Evolutionary conservation across 2,113 vertebrate genomes (phyloP), one percentile per base, ranked within the genome.

Genomic region (Cervus canadensis): DNA sequence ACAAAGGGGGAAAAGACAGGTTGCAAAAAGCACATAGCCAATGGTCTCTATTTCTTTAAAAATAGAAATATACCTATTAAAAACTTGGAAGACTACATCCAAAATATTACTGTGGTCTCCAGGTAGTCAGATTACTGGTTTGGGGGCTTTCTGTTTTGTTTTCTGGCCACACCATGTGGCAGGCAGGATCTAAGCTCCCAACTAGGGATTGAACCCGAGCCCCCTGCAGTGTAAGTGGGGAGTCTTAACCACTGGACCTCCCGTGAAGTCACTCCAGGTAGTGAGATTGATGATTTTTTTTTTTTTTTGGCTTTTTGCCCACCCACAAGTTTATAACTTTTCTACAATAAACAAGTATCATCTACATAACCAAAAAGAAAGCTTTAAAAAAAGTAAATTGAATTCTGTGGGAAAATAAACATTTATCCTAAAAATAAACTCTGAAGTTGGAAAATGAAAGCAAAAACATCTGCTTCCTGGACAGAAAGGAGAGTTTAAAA

Each of bases 391-490:
- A 98, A 96, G 81, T 94, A 97, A 97, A 97, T 94, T 89, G 82
- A 94, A 97, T 96, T 97, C 96, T 97, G 86, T 97, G 97, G 97
- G 97, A 97, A 98, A 98, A 97, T 94, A 98, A 98, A 97, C 86
- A 97, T 97, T 88, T 92, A 92, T 71, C 92, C 98, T 97, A 97
- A 98, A 98, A 98, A 97, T 98, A 98, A 82, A 64, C 89, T 81
- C 95, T 62, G 21, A 78, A 94, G 96, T 96, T 98, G 91, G 94
- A 97, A 97, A 98, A 95, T 26, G 94, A 98, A 98, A 98, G 97
- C 93, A 96, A 96, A 98, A 97, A 94, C 95, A 97, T 93, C 96
- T 97, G 97, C 91, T 96, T 95, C 91, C 95, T 83, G 82, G 78
- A 96, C 78, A 97, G 86, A 97, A 89, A 94, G 79, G 48, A 81